phyloP scores from a whole-genome alignment of 1,140 invertebrate genomes.

The Andrena cerasifolii region DNA sequence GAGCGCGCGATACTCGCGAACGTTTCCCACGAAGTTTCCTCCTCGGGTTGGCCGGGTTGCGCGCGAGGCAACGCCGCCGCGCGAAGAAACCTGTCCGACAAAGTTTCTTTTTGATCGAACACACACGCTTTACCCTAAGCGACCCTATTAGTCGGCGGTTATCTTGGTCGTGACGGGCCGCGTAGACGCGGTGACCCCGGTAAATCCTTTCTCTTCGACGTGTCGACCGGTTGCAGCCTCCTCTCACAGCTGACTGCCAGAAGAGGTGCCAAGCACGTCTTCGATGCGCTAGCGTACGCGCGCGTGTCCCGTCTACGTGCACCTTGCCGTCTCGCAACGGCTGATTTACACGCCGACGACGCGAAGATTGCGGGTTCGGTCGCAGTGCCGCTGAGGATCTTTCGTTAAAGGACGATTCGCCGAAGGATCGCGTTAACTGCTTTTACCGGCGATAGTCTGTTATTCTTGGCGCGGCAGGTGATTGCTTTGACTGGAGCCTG shows the following conservation, averaged over 20 bases:
- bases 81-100: conserved; percentile 48
- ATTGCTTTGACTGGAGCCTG: too few species aligned
- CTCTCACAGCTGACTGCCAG: conserved; percentile 28
- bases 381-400: background rate
- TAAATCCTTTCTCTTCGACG: conserved; percentile 67
- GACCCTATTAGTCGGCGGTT: conserved; percentile 65
- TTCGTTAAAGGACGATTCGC: background rate
- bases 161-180: conserved; percentile 61
- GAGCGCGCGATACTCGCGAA: conserved; percentile 21
- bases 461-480: too few species aligned
- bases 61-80: conserved; percentile 44
- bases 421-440: background rate
- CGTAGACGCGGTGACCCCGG: conserved; percentile 56
- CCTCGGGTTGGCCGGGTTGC: conserved; percentile 6
- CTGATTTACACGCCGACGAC: conserved; percentile 23
- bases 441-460: background rate
- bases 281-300: conserved; percentile 1
- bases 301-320: conserved; percentile 10
- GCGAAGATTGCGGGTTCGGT: background rate
- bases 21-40: conserved; percentile 50
- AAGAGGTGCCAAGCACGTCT: conserved; percentile 25
- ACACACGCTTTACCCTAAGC: conserved; percentile 52
- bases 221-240: conserved; percentile 48
- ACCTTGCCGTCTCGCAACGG: background rate
- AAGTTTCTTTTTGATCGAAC: conserved; percentile 50